Evolutionary conservation across 1,140 invertebrate species (phyloP), one percentile per base, ranked within the genome.

Genomic region (Magallana ariakensis): DNA sequence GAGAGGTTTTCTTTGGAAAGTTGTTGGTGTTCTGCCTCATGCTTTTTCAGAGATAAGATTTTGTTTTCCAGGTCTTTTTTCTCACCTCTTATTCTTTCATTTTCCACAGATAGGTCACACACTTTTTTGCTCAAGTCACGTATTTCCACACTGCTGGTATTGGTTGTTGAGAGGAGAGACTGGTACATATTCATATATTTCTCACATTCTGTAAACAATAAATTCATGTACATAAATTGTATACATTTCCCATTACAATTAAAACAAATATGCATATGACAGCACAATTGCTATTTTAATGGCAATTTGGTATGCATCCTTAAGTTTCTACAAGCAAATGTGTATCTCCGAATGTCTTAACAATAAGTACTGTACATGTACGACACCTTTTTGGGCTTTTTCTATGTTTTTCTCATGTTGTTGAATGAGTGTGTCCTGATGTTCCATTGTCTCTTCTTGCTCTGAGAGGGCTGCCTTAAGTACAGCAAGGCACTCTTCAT

Each of bases 361-460:
- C 15, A 19, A 16, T 62, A 1, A 15, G 33, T 46, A 46, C 33
- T 46, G 33, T 46, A 81, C 33, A 53, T 19, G 15, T 16, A 54
- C 13, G 5, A 46, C 57, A 91, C 90, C 90, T 83, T 88, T 33
- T 33, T 87, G 84, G 6, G 91, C 57, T 16, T 66, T 84, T 54
- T 84, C 80, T 11, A 92, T 88, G 33, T 91, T 85, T 26, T 91
- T 89, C 55, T 93, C 92, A 33, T 89, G 88, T 11, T 85, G 56
- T 10, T 87, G 90, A 13, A 93, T 87, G 26, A 91, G 66, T 11
- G 46, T 83, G 85, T 92, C 92, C 80, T 92, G 90, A 66, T 88
- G 84, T 13, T 84, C 86, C 91, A 93, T 92, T 0, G 88, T 91
- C 13, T 91, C 90, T 58, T 93, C 91, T 83, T 90, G 89, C 16